These are phyloP conservation scores for Epinephelus lanceolatus DNA, from an alignment of 2,113 vertebrate species.

Conservation along the genomic window DNA sequence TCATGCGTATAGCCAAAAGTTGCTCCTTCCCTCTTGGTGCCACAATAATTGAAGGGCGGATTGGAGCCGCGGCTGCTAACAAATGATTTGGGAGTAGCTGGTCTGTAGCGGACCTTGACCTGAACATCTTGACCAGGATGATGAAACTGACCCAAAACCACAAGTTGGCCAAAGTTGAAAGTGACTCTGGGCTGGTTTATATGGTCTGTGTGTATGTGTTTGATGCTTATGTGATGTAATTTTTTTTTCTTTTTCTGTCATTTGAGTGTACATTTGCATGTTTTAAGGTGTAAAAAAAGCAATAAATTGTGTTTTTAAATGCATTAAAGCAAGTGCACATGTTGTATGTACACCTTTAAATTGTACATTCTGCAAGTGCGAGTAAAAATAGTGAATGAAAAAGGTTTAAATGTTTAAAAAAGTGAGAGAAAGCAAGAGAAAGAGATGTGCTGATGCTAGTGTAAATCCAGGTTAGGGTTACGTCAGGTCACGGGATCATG, in stretches of 20 bases:
- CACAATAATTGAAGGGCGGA: conserved; percentile 79
- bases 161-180: conserved; percentile 38
- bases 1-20: conserved; percentile 50
- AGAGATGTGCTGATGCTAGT: conserved; percentile 24
- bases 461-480: conserved; percentile 58
- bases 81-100: conserved; percentile 62
- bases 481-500: conserved; percentile 62
- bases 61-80: conserved; percentile 68
- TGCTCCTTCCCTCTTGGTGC: conserved; percentile 56
- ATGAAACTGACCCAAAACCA: conserved; percentile 63
- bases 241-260: not conserved
- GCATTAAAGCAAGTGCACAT: conserved; percentile 6
- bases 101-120: conserved; percentile 68
- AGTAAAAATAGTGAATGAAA: not conserved
- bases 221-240: not conserved
- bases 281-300: not conserved
- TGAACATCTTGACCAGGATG: conserved; percentile 62
- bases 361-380: not conserved
- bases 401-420: not conserved
- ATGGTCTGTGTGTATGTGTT: conserved; percentile 5
- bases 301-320: not conserved
- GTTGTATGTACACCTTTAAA: not conserved
- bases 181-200: not conserved
- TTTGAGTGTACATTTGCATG: not conserved
- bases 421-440: conserved; percentile 6